Conservation (phyloP, 2,113 vertebrate genomes). For the Dicaeum eximium region DNA sequence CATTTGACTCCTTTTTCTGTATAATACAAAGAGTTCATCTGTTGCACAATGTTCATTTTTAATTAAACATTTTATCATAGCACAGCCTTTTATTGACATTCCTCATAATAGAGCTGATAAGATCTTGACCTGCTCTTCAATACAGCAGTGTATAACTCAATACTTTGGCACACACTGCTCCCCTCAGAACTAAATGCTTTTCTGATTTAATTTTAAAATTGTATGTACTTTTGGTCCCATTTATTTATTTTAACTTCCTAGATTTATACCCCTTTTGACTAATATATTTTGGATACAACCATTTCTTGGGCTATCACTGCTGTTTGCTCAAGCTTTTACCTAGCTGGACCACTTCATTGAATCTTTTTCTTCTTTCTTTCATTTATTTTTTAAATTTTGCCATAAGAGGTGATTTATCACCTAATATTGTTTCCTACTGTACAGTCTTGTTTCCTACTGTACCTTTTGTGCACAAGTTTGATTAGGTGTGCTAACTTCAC, state of each 20-base stretch:
- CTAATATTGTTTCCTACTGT: background rate
- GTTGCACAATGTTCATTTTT: conserved; percentile 62
- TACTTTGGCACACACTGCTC: conserved; percentile 27
- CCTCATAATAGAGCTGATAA: conserved; percentile 59
- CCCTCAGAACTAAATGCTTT: conserved; percentile 48
- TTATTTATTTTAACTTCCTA: conserved; percentile 28
- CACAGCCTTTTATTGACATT: conserved; percentile 60
- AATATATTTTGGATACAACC: background rate
- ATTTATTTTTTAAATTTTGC: background rate
- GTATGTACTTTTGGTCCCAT: background rate
- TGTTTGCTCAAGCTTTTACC: background rate
- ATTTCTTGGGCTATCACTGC: background rate
- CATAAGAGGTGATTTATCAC: background rate
- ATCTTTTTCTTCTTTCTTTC: background rate
- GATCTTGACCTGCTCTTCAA: conserved; percentile 61
- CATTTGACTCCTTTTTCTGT: conserved; percentile 13
- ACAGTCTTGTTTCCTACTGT: background rate
- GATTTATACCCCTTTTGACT: background rate
- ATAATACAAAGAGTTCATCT: conserved; percentile 37
- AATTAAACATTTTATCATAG: conserved; percentile 66
- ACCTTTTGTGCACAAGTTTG: background rate
- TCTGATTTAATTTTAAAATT: conserved; percentile 53
- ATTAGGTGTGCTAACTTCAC: background rate
- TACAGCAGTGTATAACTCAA: conserved; percentile 55
- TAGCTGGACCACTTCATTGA: background rate